These are phyloP conservation scores for Lydus trimaculatus DNA, from an alignment of 2,888 invertebrate species.

Conservation along the genomic window DNA sequence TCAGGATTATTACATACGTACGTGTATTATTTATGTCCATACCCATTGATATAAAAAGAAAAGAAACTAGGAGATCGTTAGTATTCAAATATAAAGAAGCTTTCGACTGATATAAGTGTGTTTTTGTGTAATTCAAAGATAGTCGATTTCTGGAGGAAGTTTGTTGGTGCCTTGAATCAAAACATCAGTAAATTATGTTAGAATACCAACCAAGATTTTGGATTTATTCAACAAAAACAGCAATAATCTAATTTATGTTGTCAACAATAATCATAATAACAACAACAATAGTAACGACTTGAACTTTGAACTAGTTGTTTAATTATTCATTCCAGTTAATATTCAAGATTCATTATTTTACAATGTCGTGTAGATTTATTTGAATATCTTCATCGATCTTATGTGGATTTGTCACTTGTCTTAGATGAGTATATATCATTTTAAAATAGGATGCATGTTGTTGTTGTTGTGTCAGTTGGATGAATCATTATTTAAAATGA, in stretches of 20 bases:
- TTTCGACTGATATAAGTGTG: background rate
- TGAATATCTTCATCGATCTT: background rate
- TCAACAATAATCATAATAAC: background rate
- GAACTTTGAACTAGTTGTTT: background rate
- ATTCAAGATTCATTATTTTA: background rate
- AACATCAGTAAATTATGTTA: slow-evolving; percentile 31
- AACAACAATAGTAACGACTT: background rate
- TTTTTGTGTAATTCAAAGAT: background rate
- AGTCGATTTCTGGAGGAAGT: slow-evolving; percentile 25
- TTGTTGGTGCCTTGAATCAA: slow-evolving; percentile 34
- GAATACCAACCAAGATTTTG: background rate
- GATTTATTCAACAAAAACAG: background rate
- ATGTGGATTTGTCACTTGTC: slow-evolving; percentile 7
- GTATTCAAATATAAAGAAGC: background rate
- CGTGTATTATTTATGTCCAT: background rate
- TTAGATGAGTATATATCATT: background rate
- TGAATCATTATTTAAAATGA: slow-evolving; percentile 3
- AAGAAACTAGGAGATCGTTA: background rate
- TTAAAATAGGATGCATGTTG: background rate
- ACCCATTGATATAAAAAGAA: background rate
- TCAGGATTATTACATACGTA: background rate
- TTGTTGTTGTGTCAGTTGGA: background rate
- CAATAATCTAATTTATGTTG: background rate
- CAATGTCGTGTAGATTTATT: background rate
- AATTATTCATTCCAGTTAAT: background rate